A percentile compares a stretch with the other conserved stretches of the same genome.
Conservation (phyloP, 2,888 invertebrate species). For the Eupithecia exiguata region DNA sequence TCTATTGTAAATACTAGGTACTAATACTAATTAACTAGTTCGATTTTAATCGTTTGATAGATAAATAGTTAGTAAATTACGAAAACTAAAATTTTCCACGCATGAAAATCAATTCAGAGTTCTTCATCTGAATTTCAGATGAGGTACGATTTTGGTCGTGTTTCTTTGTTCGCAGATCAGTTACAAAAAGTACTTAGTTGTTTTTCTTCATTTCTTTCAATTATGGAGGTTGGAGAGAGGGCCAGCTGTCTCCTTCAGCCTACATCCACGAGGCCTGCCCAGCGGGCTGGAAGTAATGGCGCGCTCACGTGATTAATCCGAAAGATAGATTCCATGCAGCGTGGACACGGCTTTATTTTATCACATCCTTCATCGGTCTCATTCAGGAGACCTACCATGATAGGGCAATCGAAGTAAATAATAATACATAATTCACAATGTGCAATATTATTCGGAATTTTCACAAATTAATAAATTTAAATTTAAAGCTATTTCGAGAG, state of each 20-base stretch:
- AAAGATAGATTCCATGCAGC: constrained; percentile 39
- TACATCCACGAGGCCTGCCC: constrained; percentile 24
- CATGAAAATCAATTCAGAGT: too few relatives aligned
- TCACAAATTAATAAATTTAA: too few relatives aligned
- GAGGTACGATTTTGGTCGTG: too few relatives aligned
- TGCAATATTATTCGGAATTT: neutral
- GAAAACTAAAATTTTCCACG: too few relatives aligned
- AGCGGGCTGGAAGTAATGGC: constrained; percentile 49
- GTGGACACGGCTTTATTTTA: constrained; percentile 29
- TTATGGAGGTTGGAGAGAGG: neutral
- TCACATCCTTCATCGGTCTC: constrained; percentile 3
- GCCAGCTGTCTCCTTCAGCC: constrained; percentile 9
- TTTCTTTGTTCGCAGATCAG: too few relatives aligned
- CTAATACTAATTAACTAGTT: too few relatives aligned
- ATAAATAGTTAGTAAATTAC: too few relatives aligned
- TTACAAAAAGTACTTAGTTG: too few relatives aligned
- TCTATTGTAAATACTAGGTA: too few relatives aligned
- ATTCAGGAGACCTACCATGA: neutral
- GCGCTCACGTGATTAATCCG: constrained; percentile 44
- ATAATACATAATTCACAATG: neutral
- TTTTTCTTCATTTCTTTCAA: neutral
- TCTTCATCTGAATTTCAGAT: too few relatives aligned
- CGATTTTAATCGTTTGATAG: too few relatives aligned
- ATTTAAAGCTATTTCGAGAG: neutral
- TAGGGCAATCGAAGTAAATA: neutral